A percentile compares a stretch with the other conserved stretches of the same genome.
Evolutionary conservation across 2,113 vertebrate genomes (phyloP).

Genomic region (Etia nguti): DNA sequence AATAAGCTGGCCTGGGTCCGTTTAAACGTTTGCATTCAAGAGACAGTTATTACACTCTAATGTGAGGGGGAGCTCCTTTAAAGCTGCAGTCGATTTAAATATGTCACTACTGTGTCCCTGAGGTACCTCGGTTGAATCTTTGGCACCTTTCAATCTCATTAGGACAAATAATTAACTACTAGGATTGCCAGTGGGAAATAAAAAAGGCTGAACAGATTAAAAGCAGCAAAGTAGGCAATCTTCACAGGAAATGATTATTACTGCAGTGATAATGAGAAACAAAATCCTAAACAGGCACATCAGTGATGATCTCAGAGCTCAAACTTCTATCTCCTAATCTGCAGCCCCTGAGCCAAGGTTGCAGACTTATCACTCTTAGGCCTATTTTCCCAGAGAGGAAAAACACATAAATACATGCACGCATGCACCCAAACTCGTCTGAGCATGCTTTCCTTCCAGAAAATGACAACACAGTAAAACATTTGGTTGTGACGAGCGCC

Average conservation of each 20-base stretch:
- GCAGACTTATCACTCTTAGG: background rate
- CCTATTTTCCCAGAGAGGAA: background rate
- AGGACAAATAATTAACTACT: background rate
- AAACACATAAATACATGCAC: background rate
- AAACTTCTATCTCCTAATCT: constrained; percentile 17
- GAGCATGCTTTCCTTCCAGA: constrained; percentile 29
- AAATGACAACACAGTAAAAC: constrained; percentile 42
- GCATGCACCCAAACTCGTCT: background rate
- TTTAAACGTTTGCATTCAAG: background rate
- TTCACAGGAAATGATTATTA: background rate
- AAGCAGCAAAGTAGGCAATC: background rate
- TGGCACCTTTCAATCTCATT: background rate
- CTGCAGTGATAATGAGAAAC: background rate
- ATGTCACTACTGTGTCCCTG: background rate
- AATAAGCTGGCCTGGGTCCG: background rate
- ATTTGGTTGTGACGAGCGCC: constrained; percentile 17
- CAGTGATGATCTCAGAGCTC: background rate
- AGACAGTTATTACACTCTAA: background rate
- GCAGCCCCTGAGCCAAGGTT: background rate
- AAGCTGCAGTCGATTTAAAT: background rate
- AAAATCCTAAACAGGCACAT: constrained; percentile 9
- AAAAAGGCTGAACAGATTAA: background rate
- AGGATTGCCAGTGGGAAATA: background rate
- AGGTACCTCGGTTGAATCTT: background rate
- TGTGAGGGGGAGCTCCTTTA: background rate